A percentile compares a stretch with the other conserved stretches of the same genome.
Conservation (phyloP, 2,888 invertebrate genomes). For the Heliconius erato region DNA sequence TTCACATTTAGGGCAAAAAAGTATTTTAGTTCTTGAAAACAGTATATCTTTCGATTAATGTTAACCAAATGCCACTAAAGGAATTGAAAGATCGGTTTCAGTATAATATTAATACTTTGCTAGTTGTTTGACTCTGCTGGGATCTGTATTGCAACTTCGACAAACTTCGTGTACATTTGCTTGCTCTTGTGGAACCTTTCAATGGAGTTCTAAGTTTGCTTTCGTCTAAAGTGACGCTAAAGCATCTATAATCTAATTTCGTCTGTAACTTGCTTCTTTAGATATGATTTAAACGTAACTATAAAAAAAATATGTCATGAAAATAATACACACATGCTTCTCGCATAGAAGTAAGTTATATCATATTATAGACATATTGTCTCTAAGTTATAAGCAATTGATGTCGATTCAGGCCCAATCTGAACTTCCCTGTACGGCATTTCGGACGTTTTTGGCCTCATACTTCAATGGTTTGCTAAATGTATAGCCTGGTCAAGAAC, state of each 20-base stretch:
- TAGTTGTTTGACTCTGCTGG: background rate
- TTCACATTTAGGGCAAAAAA: too few relatives aligned
- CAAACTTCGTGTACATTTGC: slow-evolving; percentile 26
- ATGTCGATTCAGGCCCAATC: too few relatives aligned
- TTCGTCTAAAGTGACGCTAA: background rate
- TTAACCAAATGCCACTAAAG: background rate
- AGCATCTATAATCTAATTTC: slow-evolving; percentile 1
- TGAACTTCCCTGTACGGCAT: too few relatives aligned
- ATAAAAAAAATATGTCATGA: background rate
- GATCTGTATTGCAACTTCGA: background rate
- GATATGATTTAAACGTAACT: background rate
- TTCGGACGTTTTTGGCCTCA: too few relatives aligned
- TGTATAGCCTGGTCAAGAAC: too few relatives aligned
- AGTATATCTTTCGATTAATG: background rate
- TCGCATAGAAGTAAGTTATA: too few relatives aligned
- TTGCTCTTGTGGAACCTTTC: slow-evolving; percentile 16
- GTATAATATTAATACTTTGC: background rate
- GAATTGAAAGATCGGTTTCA: background rate
- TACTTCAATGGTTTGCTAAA: too few relatives aligned
- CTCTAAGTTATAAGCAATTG: too few relatives aligned
- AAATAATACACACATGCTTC: too few relatives aligned
- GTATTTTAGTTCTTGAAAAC: too few relatives aligned
- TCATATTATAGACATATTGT: too few relatives aligned
- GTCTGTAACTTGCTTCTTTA: background rate
- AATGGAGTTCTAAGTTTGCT: slow-evolving; percentile 16